These are phyloP conservation scores for Strix uralensis DNA, from an alignment of 2,113 vertebrate genomes.

Conservation along the genomic window DNA sequence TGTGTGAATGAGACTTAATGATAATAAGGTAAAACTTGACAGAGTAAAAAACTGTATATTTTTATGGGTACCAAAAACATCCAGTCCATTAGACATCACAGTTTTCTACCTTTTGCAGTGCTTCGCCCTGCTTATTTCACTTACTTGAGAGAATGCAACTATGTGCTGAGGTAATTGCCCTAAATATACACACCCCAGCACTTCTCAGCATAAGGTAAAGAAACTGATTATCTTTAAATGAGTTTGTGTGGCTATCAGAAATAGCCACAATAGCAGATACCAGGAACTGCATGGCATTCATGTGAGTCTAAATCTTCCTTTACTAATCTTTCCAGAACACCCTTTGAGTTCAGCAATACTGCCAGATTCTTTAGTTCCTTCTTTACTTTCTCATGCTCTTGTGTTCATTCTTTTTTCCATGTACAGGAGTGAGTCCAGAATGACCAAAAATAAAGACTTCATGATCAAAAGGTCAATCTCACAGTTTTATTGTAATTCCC, in stretches of 20 bases:
- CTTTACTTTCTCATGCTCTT: not conserved
- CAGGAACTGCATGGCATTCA: not conserved
- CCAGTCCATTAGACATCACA: not conserved
- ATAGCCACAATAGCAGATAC: not conserved
- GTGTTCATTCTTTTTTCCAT: not conserved
- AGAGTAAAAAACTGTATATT: not conserved
- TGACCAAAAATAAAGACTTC: not conserved
- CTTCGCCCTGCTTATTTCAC: not conserved
- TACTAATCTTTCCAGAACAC: not conserved
- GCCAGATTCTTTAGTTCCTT: not conserved
- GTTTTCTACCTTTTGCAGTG: not conserved
- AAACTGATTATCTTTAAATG: not conserved
- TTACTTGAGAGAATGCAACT: not conserved
- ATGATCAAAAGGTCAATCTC: not conserved
- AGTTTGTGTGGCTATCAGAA: not conserved
- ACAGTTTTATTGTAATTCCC: not conserved
- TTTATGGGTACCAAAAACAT: not conserved
- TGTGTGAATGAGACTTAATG: not conserved
- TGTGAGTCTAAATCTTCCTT: not conserved
- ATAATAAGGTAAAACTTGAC: not conserved
- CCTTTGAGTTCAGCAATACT: not conserved
- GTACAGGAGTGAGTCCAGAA: not conserved
- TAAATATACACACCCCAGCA: not conserved
- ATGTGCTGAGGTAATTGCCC: not conserved
- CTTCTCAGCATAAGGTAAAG: not conserved